Conservation (phyloP, 2,888 invertebrate species). For the Phyllotreta cruciferae region DNA sequence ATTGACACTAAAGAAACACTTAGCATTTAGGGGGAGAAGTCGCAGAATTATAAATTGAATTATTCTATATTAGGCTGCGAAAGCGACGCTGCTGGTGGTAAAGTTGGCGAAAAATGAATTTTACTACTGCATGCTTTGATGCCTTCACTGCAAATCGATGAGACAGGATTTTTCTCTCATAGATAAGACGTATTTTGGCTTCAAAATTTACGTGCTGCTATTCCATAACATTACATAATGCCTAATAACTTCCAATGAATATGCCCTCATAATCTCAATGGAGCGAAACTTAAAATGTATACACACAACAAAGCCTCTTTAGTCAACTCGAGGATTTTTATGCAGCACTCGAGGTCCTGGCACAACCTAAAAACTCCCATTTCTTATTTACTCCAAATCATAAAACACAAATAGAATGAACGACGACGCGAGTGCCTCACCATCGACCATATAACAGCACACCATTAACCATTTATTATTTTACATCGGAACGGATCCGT, state of each 20-base stretch:
- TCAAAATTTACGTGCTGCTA: no score
- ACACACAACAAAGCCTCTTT: conserved; percentile 19
- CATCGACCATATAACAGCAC: conserved; percentile 40
- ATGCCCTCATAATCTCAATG: conserved; percentile 5
- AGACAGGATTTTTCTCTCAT: no score
- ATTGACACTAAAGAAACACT: conserved; percentile 20
- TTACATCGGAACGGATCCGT: conserved; percentile 32
- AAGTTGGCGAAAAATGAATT: conserved; percentile 16
- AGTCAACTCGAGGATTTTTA: conserved; percentile 15
- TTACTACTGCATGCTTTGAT: conserved; percentile 13
- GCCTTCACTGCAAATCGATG: background rate
- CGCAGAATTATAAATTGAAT: conserved; percentile 24
- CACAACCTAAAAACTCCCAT: conserved; percentile 23
- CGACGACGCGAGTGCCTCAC: conserved; percentile 32
- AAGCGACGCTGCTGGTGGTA: conserved; percentile 7
- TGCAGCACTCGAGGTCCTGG: conserved; percentile 17
- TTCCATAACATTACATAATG: no score
- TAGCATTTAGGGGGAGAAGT: conserved; percentile 20
- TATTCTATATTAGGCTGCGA: conserved; percentile 10
- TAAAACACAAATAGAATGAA: conserved; percentile 34
- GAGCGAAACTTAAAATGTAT: conserved; percentile 11
- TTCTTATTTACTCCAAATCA: conserved; percentile 34
- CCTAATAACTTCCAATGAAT: background rate
- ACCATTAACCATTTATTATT: conserved; percentile 46
- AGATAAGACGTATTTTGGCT: no score